These are phyloP conservation scores for Corynorhinus townsendii DNA, from an alignment of 2,113 vertebrate species.

Conservation along the genomic window DNA sequence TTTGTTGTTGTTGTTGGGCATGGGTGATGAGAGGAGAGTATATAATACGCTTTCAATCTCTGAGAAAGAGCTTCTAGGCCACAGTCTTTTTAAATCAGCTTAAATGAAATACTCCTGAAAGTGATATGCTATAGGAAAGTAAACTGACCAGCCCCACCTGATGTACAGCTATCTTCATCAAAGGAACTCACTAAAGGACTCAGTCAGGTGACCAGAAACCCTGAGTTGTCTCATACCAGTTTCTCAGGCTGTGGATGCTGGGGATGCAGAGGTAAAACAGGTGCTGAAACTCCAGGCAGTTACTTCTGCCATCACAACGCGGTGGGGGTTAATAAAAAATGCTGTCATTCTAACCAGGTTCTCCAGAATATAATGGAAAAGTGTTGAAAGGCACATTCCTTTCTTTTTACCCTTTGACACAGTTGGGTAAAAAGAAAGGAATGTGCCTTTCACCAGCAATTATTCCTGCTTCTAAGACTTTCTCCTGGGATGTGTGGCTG, in stretches of 20 bases:
- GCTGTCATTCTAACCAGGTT: background rate
- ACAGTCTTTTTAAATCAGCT: background rate
- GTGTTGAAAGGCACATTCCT: background rate
- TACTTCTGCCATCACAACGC: background rate
- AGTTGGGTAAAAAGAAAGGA: background rate
- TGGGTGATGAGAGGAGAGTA: background rate
- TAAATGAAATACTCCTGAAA: background rate
- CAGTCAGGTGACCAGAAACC: background rate
- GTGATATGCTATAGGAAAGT: background rate
- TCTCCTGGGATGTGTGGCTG: background rate
- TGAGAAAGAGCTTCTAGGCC: background rate
- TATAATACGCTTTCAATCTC: background rate
- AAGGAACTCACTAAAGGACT: background rate
- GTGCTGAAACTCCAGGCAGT: background rate
- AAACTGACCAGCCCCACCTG: background rate
- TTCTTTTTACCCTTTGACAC: background rate
- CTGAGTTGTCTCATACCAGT: slow-evolving; percentile 15
- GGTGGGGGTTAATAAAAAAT: background rate
- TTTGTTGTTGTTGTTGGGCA: background rate
- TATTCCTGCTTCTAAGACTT: background rate
- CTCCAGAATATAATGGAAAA: background rate
- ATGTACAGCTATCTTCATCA: slow-evolving; percentile 5
- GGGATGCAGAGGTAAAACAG: background rate
- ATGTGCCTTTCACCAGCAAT: background rate
- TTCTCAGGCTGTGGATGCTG: background rate